Conservation (phyloP, 1,140 invertebrate genomes). For the Caenorhabditis remanei region DNA sequence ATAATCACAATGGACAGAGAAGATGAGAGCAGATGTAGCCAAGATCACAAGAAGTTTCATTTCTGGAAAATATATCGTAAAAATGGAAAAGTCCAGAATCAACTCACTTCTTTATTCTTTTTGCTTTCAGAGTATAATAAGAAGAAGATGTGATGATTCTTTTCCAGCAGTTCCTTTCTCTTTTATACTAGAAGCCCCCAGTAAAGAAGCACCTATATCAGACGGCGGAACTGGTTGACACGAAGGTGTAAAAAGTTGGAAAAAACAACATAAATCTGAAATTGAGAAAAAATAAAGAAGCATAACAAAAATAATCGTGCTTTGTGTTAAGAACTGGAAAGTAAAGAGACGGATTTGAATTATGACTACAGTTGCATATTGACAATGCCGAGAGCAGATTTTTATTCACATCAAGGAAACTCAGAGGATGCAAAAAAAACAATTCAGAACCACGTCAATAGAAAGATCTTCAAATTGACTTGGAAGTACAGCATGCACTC, state of each 20-base stretch:
- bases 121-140: background rate
- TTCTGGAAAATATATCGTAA: background rate
- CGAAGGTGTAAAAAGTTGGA: background rate
- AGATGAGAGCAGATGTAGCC: conserved; percentile 9
- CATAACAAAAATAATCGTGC: background rate
- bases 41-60: conserved; percentile 20
- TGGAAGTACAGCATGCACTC: too few species aligned
- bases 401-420: too few species aligned
- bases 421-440: too few species aligned
- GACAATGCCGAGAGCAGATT: too few species aligned
- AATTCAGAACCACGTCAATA: too few species aligned
- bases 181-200: background rate
- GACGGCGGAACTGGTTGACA: background rate
- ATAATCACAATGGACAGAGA: conserved; percentile 10
- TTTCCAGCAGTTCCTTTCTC: background rate
- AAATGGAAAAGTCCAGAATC: background rate
- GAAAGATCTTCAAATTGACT: too few species aligned
- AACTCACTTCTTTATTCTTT: background rate
- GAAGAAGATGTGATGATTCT: background rate
- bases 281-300: background rate
- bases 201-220: background rate
- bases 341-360: background rate
- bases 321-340: background rate
- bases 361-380: too few species aligned
- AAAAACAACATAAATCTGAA: conserved; percentile 27